These are phyloP conservation scores for Lycocerus yunnanus DNA, from an alignment of 2,888 invertebrate genomes.

Conservation along the genomic window DNA sequence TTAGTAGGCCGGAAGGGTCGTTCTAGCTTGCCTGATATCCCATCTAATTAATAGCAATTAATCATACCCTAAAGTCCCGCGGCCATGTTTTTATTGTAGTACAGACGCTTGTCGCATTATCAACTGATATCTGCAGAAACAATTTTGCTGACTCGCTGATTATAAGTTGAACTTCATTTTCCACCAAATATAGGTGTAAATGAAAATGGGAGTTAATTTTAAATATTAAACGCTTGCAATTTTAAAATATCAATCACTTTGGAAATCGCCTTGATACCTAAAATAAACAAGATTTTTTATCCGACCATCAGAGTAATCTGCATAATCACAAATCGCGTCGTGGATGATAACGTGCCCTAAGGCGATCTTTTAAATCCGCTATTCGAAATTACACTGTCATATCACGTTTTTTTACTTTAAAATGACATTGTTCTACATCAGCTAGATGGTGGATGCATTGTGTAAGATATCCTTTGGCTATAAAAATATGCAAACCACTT, in stretches of 20 bases:
- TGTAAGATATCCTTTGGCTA: constrained; percentile 27
- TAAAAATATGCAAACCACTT: constrained; percentile 32
- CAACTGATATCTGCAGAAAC: constrained; percentile 39
- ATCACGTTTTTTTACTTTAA: constrained; percentile 23
- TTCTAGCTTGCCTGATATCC: constrained; percentile 34
- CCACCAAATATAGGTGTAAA: not conserved
- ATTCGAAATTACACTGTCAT: constrained; percentile 30
- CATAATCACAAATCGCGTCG: constrained; percentile 35
- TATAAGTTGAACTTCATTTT: not conserved
- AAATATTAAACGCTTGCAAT: not conserved
- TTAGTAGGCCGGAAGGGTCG: constrained; percentile 29
- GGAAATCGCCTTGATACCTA: not conserved
- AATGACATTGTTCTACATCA: constrained; percentile 24
- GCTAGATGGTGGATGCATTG: constrained; percentile 24
- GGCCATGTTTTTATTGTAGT: constrained; percentile 36
- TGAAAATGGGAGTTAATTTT: not conserved
- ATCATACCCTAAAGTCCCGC: constrained; percentile 36
- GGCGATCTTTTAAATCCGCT: constrained; percentile 34
- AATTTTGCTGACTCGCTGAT: constrained; percentile 33
- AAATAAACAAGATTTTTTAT: constrained; percentile 37
- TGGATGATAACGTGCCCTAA: constrained; percentile 35
- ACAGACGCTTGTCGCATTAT: constrained; percentile 36
- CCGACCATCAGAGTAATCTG: constrained; percentile 25
- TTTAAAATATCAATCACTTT: not conserved
- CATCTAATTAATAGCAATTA: constrained; percentile 43